Evolutionary conservation across 1,140 invertebrate species (phyloP).

Genomic region (Meloidogyne chitwoodi): DNA sequence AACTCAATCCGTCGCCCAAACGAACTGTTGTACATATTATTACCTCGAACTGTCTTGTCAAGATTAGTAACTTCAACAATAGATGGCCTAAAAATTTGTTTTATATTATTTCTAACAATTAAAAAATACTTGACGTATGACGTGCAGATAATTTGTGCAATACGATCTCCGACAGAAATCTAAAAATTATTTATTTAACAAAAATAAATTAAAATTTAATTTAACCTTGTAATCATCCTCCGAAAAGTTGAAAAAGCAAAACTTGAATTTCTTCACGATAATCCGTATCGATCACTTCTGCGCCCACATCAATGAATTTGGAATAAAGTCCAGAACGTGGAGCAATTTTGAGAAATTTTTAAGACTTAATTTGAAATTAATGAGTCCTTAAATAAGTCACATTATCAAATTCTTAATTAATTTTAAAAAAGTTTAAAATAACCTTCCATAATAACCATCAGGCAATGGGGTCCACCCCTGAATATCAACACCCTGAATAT

Average conservation of each 20-base stretch:
- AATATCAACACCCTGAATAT: no score
- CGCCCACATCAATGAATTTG: conserved; percentile 94
- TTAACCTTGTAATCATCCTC: conserved; percentile 73
- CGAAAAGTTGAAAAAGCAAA: conserved; percentile 82
- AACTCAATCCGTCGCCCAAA: conserved; percentile 28
- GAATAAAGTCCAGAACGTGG: conserved; percentile 89
- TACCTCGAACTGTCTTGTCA: conserved; percentile 42
- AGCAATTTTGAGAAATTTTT: conserved; percentile 68
- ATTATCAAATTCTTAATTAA: no score
- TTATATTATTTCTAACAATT: not conserved
- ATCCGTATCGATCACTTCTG: conserved; percentile 87
- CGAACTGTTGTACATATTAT: no score
- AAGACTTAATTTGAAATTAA: no score
- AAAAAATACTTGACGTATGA: conserved; percentile 61
- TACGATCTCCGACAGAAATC: conserved; percentile 76
- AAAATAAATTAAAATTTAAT: conserved; percentile 29
- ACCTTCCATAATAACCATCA: conserved; percentile 69
- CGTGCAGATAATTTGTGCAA: conserved; percentile 77
- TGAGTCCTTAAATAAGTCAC: no score
- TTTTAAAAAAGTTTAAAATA: no score
- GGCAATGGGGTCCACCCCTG: no score
- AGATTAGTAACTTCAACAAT: conserved; percentile 69
- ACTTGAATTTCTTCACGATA: conserved; percentile 89
- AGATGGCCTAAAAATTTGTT: conserved; percentile 69
- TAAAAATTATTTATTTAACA: conserved; percentile 12